Conservation (phyloP, 2,888 invertebrate genomes). For the Cyclophora punctaria region DNA sequence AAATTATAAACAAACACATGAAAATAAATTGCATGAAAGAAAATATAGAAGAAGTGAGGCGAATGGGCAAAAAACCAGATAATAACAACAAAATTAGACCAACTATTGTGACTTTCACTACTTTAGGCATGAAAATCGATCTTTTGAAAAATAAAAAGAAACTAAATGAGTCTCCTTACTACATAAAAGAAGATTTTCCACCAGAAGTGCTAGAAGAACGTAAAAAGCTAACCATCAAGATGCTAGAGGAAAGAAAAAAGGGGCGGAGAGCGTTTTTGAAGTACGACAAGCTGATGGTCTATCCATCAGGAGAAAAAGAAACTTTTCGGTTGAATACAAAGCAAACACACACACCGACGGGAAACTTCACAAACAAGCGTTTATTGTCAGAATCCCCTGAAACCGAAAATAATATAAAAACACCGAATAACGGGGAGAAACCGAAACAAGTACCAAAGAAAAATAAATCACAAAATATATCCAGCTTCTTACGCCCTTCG, state of each 20-base stretch:
- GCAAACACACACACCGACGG: neutral
- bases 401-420: neutral
- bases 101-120: too few relatives aligned
- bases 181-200: slow-evolving; percentile 17
- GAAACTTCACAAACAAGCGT: neutral
- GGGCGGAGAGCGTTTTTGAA: too few relatives aligned
- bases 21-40: too few relatives aligned
- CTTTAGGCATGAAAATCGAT: slow-evolving; percentile 9
- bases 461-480: neutral
- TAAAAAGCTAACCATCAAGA: slow-evolving; percentile 12
- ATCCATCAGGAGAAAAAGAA: too few relatives aligned
- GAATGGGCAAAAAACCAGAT: too few relatives aligned
- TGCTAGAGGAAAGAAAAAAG: slow-evolving; percentile 8
- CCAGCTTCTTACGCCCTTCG: neutral
- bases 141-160: slow-evolving; percentile 10
- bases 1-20: too few relatives aligned
- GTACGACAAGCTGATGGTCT: too few relatives aligned
- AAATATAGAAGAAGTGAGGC: too few relatives aligned
- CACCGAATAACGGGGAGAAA: neutral
- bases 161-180: slow-evolving; percentile 11
- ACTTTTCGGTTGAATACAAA: too few relatives aligned
- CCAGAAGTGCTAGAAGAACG: slow-evolving; percentile 11
- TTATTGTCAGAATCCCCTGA: neutral
- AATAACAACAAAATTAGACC: too few relatives aligned
- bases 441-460: neutral